Percentiles rank a stretch among this genome's conserved stretches.
phyloP scores from a whole-genome alignment of 2,888 invertebrate species.

The Lobophora halterata region DNA sequence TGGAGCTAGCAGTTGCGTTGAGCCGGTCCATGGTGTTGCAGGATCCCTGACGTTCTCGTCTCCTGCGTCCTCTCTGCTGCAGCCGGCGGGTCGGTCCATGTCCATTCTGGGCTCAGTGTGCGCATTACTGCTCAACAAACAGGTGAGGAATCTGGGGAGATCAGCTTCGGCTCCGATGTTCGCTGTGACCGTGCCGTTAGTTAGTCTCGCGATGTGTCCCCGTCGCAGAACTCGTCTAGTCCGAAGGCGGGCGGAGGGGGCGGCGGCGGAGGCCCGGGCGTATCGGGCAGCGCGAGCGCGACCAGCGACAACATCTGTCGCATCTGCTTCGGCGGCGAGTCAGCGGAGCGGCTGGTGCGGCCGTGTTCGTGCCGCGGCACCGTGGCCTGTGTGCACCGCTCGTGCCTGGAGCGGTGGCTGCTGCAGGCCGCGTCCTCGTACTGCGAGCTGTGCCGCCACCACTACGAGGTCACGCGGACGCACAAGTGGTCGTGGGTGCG shows the following conservation, averaged over 20 bases:
- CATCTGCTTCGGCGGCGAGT: conserved; percentile 74
- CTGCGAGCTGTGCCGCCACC: conserved; percentile 74
- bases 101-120: conserved; percentile 72
- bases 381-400: conserved; percentile 72
- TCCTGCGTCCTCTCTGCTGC: conserved; percentile 57
- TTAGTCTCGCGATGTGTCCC: background rate
- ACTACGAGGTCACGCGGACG: conserved; percentile 67
- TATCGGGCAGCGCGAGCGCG: conserved; percentile 50
- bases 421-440: conserved; percentile 71
- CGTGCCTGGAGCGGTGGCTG: conserved; percentile 75
- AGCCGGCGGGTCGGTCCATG: conserved; percentile 52
- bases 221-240: conserved; percentile 29
- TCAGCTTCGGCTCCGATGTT: too few species aligned
- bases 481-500: conserved; percentile 75
- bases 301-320: conserved; percentile 74
- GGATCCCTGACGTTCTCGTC: conserved; percentile 62
- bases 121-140: conserved; percentile 65
- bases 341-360: conserved; percentile 69
- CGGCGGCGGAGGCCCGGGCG: too few species aligned
- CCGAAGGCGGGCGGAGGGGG: conserved; percentile 56
- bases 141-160: conserved; percentile 46
- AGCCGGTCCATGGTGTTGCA: conserved; percentile 51
- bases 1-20: too few species aligned
- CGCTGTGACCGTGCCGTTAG: too few species aligned
- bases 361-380: conserved; percentile 74